Evolutionary conservation across 2,888 invertebrate species (phyloP), one percentile per base, ranked within the genome.

Genomic region (Macaria liturata): DNA sequence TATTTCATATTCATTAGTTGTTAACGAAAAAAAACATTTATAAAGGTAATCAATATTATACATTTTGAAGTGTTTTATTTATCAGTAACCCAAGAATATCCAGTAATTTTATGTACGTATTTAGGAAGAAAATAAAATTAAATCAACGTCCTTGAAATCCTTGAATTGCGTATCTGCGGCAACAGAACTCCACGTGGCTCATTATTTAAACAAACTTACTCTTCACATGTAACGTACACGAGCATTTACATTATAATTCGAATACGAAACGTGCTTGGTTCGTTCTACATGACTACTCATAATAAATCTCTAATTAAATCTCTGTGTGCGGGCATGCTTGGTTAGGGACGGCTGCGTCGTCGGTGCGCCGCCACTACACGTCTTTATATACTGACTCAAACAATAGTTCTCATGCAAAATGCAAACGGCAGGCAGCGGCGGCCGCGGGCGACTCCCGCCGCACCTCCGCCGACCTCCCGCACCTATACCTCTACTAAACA

Each of bases 321-420:
- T 65, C 57, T 63, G 61, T 55, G 61, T 58, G 58, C 54, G 52
- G 48, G 54, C 51, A 31, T 30, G 51, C 48, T 32, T 45, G 47
- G 47, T 51, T 44, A 31, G 54, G 37, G 20, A 40, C 32, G 43
- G 44, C 40, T 37, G 54, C 49, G 57, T 61, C 49, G 57, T 61
- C 56, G 54, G 52, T 50, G 48, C 49, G 53, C 46, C 51, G 53
- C 46, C 51, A 55, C 52, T 56, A 59, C 59, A 58, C 53, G 47
- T 49, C 40, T 44, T 46, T 54, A 43, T 63, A 58, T 63, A 66
- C 57, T 60, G 73, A 75, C 69, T 71, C 74, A 72, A 79, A 84
- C 84, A 84, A 83, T 81, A 77, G 81, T 69, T 66, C 81, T 83
- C 84, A 84, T 86, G 78, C 78, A 85, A 86, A 81, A 86, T 84